phyloP scores from a whole-genome alignment of 2,113 vertebrate species.

The Cathartes aura region DNA sequence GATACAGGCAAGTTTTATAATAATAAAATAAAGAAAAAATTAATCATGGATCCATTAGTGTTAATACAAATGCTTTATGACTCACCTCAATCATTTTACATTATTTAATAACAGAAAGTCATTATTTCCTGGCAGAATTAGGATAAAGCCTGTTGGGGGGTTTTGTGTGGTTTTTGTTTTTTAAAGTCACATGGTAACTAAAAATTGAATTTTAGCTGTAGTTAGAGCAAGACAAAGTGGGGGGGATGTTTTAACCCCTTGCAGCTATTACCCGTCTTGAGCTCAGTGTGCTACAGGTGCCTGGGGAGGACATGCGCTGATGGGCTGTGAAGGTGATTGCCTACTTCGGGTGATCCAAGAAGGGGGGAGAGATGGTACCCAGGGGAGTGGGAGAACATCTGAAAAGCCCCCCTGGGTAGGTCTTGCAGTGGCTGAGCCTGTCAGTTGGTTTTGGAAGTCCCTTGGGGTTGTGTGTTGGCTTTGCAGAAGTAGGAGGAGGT shows the following conservation, averaged over 20 bases:
- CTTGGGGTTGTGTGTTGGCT: background rate
- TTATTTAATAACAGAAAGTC: slow-evolving; percentile 72
- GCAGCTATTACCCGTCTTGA: background rate
- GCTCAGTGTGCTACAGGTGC: background rate
- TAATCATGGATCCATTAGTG: slow-evolving; percentile 64
- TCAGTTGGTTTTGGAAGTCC: background rate
- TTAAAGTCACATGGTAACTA: background rate
- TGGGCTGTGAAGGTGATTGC: background rate
- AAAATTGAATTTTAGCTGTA: background rate
- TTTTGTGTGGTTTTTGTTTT: background rate
- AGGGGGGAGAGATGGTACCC: background rate
- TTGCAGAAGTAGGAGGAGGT: background rate
- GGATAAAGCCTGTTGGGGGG: background rate
- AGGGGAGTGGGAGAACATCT: background rate
- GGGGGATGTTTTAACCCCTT: background rate
- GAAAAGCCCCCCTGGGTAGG: background rate
- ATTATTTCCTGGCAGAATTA: slow-evolving; percentile 55
- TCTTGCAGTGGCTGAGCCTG: background rate
- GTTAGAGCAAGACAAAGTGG: background rate
- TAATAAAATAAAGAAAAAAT: slow-evolving; percentile 64
- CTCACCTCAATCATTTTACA: slow-evolving; percentile 60
- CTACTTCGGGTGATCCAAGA: background rate
- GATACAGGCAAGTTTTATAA: slow-evolving; percentile 29
- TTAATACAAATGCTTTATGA: slow-evolving; percentile 68
- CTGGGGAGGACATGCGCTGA: background rate